Conservation (phyloP, 2,888 invertebrate genomes). For the Hemaris fuciformis region DNA sequence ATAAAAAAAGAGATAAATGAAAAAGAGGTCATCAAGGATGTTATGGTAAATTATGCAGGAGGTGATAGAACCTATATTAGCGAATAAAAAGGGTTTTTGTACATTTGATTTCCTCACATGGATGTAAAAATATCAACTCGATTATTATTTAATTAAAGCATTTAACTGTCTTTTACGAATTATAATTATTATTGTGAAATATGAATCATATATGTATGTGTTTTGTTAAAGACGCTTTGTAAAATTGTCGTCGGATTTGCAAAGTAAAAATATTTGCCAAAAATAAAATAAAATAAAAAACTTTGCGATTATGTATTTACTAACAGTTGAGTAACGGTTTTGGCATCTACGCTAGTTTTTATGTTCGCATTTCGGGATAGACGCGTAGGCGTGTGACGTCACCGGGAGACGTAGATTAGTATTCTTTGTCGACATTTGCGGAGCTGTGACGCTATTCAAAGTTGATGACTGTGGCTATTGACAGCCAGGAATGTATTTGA, state of each 20-base stretch:
- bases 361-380: constrained; percentile 20
- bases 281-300: not conserved
- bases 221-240: not conserved
- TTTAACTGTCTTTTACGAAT: not conserved
- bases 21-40: not conserved
- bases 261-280: not conserved
- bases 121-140: not conserved
- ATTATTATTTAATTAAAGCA: no score
- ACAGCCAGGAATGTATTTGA: not conserved
- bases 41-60: no score
- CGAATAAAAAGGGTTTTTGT: not conserved
- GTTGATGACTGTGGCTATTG: constrained; percentile 14
- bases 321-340: constrained; percentile 1
- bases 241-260: not conserved
- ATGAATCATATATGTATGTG: not conserved
- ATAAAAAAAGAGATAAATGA: not conserved
- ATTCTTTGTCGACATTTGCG: constrained; percentile 29
- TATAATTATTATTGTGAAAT: not conserved
- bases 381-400: constrained; percentile 50
- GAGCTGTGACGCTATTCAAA: constrained; percentile 32
- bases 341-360: constrained; percentile 7
- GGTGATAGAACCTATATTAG: not conserved
- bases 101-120: not conserved
- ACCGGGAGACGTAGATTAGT: constrained; percentile 32
- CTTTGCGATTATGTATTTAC: not conserved